Base-by-base conservation (phyloP, 2,797 vertebrate genomes). In the Darevskia nairensis region DNA sequence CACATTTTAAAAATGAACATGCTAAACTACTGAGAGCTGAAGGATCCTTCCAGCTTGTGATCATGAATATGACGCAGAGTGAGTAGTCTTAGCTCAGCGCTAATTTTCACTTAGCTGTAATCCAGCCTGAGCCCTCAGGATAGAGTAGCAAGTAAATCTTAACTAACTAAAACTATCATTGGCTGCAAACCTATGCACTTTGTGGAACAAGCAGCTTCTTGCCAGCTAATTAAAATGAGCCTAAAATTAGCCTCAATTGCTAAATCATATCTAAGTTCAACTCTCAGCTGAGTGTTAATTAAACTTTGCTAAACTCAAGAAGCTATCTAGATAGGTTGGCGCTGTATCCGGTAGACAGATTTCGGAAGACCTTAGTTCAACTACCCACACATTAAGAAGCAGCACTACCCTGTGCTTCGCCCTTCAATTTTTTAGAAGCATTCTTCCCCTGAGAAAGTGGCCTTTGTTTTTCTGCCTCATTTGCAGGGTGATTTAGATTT, bases 101-200 rank as follows among this genome's bases (percentile, higher is more conserved):
- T 84, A 55, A 72, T 84, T 59, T 84, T 84, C n/a, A 84, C 50
- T 55, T 55, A 84, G 55, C 8, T 25, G 17, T 35, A 84, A 72
- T 84, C 44, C 13, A 32, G 69, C 21, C 32, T 59, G 69, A 74
- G 69, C 69, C 69, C 32, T 35, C 46, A 35, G 46, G 46, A 84
- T 25, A 17, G 32, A 74, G 35, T 74, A 32, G 68, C 46, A 69
- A 82, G 69, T 71, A 69, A 82, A 82, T 82, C 81, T 71, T 21
- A 90, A 85, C 90, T 87, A 94, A 89, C 89, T 88, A 23, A 94
- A 90, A 86, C 92, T 89, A 88, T 78, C 89, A 39, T 78, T 85
- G 81, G 35, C 91, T 71, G 41, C 25, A 72, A 55, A 66, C 19
- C 46, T 29, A 46, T 79, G 69, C 76, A 80, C 77, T 68, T 77